A percentile compares a stretch with the other conserved stretches of the same genome.
Evolutionary conservation across 2,888 invertebrate genomes (phyloP).

Genomic region (Ennomos erosarius): DNA sequence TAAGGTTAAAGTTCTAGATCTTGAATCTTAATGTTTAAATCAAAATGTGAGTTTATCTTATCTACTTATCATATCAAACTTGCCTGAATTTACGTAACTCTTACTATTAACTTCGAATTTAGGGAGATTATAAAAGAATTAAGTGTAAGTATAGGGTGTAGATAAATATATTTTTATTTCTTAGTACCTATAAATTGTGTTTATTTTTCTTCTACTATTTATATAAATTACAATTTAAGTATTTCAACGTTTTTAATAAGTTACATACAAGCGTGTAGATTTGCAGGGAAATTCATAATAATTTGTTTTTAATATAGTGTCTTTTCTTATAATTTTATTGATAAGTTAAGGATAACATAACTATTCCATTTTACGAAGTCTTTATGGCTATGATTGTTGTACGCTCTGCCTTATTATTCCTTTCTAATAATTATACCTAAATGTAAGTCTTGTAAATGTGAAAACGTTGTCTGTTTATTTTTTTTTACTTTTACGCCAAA

Average conservation of each 20-base stretch:
- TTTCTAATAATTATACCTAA: too few species aligned
- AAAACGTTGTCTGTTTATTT: not conserved
- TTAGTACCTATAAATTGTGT: too few species aligned
- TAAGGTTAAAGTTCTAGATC: not conserved
- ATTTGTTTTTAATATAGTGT: not conserved
- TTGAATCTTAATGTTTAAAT: not conserved
- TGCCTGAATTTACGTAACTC: constrained; percentile 23
- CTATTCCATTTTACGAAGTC: too few species aligned
- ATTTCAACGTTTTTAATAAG: too few species aligned
- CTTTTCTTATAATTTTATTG: not conserved
- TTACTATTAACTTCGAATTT: constrained; percentile 5
- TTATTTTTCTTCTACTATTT: too few species aligned
- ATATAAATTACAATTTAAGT: too few species aligned
- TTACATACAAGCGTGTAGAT: not conserved
- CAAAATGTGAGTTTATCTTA: constrained; percentile 4
- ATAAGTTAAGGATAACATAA: not conserved
- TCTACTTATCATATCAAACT: constrained; percentile 31
- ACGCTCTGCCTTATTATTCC: too few species aligned
- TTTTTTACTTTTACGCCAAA: not conserved
- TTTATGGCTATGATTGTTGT: too few species aligned
- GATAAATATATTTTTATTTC: too few species aligned
- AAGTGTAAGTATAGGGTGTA: too few species aligned
- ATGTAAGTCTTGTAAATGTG: too few species aligned
- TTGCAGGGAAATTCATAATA: not conserved
- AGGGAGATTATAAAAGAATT: not conserved